Evolutionary conservation across 2,888 invertebrate genomes (phyloP).

Genomic region (Epinotia demarniana): DNA sequence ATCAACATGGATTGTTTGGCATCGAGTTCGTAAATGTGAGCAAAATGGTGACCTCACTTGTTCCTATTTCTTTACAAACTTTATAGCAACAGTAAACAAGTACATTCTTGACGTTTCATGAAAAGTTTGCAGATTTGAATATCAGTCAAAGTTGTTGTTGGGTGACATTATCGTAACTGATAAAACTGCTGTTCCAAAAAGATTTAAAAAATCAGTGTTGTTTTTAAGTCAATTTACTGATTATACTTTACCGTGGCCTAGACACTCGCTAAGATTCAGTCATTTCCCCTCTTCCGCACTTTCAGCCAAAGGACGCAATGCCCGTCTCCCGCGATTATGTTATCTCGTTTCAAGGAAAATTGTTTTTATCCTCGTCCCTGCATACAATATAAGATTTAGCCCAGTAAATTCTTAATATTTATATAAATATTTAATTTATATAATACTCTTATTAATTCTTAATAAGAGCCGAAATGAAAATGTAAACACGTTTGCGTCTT

Average conservation of each 20-base stretch:
- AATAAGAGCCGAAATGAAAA: constrained; percentile 35
- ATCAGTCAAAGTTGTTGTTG: too few species aligned
- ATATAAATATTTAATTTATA: too few species aligned
- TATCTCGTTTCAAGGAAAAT: constrained; percentile 46
- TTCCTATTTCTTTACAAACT: too few species aligned
- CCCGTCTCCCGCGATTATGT: constrained; percentile 45
- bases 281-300: constrained; percentile 43
- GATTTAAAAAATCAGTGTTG: background rate
- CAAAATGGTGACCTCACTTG: background rate
- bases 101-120: too few species aligned
- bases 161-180: too few species aligned
- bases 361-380: constrained; percentile 45
- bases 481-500: constrained; percentile 21
- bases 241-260: background rate
- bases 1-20: background rate
- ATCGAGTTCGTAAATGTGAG: background rate
- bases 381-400: constrained; percentile 41
- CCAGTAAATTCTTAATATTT: constrained; percentile 44
- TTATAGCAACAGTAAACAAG: too few species aligned
- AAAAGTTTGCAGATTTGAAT: too few species aligned
- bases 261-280: constrained; percentile 37
- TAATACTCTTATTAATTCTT: too few species aligned
- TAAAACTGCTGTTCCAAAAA: too few species aligned
- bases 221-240: constrained; percentile 1
- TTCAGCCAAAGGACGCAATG: constrained; percentile 42